Conservation (phyloP, 1,140 invertebrate species). For the Aplysia californica region DNA sequence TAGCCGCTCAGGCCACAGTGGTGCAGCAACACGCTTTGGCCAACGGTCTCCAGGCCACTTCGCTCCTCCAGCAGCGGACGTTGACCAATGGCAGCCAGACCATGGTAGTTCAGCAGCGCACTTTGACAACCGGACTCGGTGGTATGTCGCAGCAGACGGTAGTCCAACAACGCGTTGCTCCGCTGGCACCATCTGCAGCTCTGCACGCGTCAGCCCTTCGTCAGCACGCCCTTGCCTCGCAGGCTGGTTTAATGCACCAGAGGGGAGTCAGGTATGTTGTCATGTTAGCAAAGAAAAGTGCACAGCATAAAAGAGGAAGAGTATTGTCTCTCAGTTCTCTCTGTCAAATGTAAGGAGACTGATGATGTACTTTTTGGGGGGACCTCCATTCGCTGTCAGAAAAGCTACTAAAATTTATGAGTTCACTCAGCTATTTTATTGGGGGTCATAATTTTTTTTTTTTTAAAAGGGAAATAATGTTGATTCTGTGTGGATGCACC, state of each 20-base stretch:
- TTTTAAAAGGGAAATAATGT: too few species aligned
- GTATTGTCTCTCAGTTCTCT: too few species aligned
- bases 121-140: constrained; percentile 13
- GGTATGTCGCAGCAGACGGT: constrained; percentile 12
- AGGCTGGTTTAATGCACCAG: constrained; percentile 3
- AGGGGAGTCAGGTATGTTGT: constrained; percentile 3
- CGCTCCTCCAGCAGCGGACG: constrained; percentile 7
- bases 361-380: too few species aligned
- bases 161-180: constrained; percentile 11
- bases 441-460: too few species aligned
- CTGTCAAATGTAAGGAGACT: too few species aligned
- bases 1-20: constrained; percentile 8
- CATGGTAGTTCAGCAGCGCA: constrained; percentile 20
- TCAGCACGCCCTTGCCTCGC: background rate
- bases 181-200: background rate
- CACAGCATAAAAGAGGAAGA: too few species aligned
- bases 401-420: too few species aligned
- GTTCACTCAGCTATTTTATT: too few species aligned
- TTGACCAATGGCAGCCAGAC: constrained; percentile 12
- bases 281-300: too few species aligned
- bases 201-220: constrained; percentile 6
- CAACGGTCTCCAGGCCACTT: constrained; percentile 16
- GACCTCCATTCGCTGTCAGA: too few species aligned
- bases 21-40: constrained; percentile 15
- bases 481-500: too few species aligned